These are phyloP conservation scores for Cephus runcator DNA, from an alignment of 2,888 invertebrate genomes.

Conservation along the genomic window DNA sequence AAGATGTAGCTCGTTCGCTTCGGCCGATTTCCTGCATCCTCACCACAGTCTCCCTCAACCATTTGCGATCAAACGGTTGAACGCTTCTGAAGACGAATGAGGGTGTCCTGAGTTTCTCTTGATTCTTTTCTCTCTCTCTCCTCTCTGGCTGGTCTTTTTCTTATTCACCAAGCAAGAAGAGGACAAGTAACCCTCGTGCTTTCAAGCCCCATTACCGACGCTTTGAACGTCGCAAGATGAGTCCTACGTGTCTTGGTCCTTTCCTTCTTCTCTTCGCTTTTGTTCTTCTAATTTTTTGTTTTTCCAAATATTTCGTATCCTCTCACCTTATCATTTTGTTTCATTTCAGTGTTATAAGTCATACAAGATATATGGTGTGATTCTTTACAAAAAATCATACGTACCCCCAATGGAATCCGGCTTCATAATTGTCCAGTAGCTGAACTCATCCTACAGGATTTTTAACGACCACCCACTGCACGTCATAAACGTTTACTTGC, in stretches of 20 bases:
- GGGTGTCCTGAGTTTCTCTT: slow-evolving; percentile 39
- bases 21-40: slow-evolving; percentile 39
- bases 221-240: slow-evolving; percentile 49
- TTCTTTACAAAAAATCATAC: not conserved
- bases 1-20: slow-evolving; percentile 26
- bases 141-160: slow-evolving; percentile 21
- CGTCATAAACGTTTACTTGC: not conserved
- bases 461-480: not conserved
- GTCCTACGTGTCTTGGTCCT: not conserved
- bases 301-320: not conserved
- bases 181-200: slow-evolving; percentile 31
- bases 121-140: slow-evolving; percentile 30
- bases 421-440: not conserved
- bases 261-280: not conserved
- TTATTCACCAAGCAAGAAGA: not conserved
- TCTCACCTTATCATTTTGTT: not conserved
- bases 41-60: slow-evolving; percentile 4
- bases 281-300: slow-evolving; percentile 14
- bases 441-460: not conserved
- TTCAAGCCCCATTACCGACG: slow-evolving; percentile 60
- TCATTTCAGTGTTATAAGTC: not conserved
- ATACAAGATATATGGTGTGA: not conserved
- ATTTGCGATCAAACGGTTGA: slow-evolving; percentile 56
- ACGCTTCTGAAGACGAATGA: slow-evolving; percentile 55
- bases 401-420: not conserved